Evolutionary conservation across 1,140 invertebrate genomes (phyloP), one percentile per base, ranked within the genome.

Genomic region (Branchinecta lindahli): DNA sequence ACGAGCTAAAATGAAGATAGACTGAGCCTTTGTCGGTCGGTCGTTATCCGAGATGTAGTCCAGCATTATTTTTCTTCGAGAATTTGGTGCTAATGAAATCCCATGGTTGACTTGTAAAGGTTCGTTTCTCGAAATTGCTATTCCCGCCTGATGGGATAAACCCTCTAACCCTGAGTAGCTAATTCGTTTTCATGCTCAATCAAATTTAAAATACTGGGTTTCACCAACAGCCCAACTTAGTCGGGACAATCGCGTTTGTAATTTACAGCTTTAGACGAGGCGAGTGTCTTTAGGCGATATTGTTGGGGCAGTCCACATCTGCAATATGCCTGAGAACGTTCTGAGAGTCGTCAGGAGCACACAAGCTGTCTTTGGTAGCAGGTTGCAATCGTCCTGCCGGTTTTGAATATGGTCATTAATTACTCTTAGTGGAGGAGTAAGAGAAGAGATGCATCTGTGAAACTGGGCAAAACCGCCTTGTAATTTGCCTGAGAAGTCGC

Each of bases 171-270:
- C 52, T 15, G 18, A 61, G 52, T 61, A 61, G 52, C 52, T 61
- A 61, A 61, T 61, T 61, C 52, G 52, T 61, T 61, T 61, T 61
- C 52, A 61, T 61, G 52, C 52, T 20, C 52, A 61, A 61, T 61
- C 52, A 61, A 61, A 61, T 61, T 61, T 61, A 15, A 61, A 61
- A 61, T 15, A 15, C 12, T 15, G 52, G 52, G 52, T 61, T 61
- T 61, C 52, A 15, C 18, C 12, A 61, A 61, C 52, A 20, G 18
- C 12, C 12, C 18, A 61, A 61, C 52, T 61, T 61, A 15, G 52
- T 15, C 12, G 52, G 52, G 12, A 15, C 52, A 12, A 20, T 61
- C 12, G 18, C 12, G 18, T 61, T 61, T 61, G 18, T 12, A 61
- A 61, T 12, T 61, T 61, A 15, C 12, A 61, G 52, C 52, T 20